phyloP scores from a whole-genome alignment of 2,888 invertebrate genomes.

The Lycocerus yunnanus region DNA sequence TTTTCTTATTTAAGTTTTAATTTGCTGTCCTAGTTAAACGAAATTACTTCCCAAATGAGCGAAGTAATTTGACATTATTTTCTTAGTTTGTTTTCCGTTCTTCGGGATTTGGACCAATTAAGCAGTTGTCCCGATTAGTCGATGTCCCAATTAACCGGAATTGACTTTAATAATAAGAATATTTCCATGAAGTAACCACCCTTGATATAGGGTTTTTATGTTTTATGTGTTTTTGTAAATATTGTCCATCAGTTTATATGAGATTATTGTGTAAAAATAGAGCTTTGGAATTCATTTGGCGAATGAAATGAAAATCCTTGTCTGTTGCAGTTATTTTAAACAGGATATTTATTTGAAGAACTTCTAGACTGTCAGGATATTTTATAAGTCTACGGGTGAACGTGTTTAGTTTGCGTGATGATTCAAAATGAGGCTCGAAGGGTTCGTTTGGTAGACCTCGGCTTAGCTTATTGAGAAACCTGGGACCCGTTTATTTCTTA shows the following conservation, averaged over 20 bases:
- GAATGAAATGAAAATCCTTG: constrained; percentile 19
- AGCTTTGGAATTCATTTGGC: constrained; percentile 9
- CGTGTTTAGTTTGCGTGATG: constrained; percentile 37
- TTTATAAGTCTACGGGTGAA: constrained; percentile 37
- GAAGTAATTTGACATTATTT: too few species aligned
- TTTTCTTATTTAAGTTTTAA: too few species aligned
- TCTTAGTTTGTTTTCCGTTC: too few species aligned
- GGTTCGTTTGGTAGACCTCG: constrained; percentile 32
- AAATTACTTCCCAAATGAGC: too few species aligned
- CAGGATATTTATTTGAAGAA: constrained; percentile 31
- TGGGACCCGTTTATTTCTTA: constrained; percentile 36
- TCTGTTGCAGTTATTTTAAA: constrained; percentile 29
- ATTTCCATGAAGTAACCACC: background rate
- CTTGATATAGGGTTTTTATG: too few species aligned
- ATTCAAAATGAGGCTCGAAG: constrained; percentile 35
- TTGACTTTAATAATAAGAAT: too few species aligned
- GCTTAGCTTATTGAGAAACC: constrained; percentile 34
- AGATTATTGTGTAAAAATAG: background rate
- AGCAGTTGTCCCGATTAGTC: too few species aligned
- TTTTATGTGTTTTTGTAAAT: background rate
- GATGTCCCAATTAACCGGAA: too few species aligned
- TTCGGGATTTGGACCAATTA: too few species aligned
- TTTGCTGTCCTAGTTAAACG: too few species aligned
- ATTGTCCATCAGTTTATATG: background rate
- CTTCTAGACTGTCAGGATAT: constrained; percentile 35